phyloP scores from a whole-genome alignment of 2,113 vertebrate genomes.

The Arvicanthis niloticus region DNA sequence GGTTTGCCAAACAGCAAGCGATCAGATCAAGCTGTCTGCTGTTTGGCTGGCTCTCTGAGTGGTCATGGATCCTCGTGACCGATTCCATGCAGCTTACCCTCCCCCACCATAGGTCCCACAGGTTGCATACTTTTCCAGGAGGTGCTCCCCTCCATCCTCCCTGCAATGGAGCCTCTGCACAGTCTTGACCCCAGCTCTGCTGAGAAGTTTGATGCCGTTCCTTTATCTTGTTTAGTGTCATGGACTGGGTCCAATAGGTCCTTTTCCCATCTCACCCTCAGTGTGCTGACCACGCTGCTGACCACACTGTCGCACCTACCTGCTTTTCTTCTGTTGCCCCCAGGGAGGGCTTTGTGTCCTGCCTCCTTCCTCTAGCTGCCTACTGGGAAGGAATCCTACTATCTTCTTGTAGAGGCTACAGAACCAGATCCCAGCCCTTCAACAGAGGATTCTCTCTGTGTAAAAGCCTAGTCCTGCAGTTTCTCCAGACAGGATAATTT shows the following conservation, averaged over 20 bases:
- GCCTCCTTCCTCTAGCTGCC: background rate
- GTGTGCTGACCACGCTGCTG: background rate
- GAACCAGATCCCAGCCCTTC: background rate
- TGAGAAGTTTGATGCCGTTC: background rate
- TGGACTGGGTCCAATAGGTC: background rate
- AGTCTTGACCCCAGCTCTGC: background rate
- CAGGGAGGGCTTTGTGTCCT: background rate
- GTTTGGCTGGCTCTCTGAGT: background rate
- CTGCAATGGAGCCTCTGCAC: background rate
- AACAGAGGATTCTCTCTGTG: background rate
- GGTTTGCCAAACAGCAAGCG: background rate
- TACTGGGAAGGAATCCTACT: background rate
- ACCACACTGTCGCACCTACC: background rate
- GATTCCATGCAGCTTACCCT: background rate
- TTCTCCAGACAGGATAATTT: background rate
- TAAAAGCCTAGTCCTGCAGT: background rate
- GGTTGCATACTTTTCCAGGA: background rate
- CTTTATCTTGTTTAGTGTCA: background rate
- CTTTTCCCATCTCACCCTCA: background rate
- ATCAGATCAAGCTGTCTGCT: background rate
- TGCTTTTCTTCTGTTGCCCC: background rate
- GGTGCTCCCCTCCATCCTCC: background rate
- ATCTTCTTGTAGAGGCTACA: background rate
- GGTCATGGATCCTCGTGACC: background rate
- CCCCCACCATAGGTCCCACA: background rate